Base-by-base conservation (phyloP, 1,140 invertebrate genomes). In the Brachystomella parvula region DNA sequence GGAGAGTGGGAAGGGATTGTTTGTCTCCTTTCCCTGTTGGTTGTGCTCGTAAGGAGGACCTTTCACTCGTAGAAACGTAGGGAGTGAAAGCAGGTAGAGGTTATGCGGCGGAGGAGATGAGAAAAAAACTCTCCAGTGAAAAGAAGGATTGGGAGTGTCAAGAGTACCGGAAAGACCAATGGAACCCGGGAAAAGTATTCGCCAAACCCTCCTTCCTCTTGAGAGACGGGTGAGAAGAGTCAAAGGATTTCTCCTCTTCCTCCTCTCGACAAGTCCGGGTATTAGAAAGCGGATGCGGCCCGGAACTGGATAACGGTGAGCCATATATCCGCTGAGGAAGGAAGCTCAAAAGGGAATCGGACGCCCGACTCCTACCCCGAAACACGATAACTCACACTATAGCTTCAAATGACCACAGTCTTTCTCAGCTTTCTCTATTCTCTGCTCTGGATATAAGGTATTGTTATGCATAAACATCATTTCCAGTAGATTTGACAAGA, bases 81-180 rank as follows among this genome's bases (percentile, higher is more conserved):
- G n/a, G n/a, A n/a, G n/a, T n/a, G n/a, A n/a, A n/a, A n/a, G n/a
- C n/a, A n/a, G n/a, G n/a, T n/a, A n/a, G n/a, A n/a, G n/a, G n/a
- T n/a, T n/a, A n/a, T n/a, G n/a, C n/a, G n/a, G n/a, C n/a, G n/a
- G n/a, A n/a, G n/a, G n/a, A n/a, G n/a, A n/a, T n/a, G n/a, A n/a
- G n/a, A n/a, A n/a, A n/a, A n/a, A n/a, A n/a, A n/a, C n/a, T n/a
- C n/a, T n/a, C n/a, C n/a, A n/a, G n/a, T n/a, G n/a, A n/a, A n/a
- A n/a, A n/a, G n/a, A n/a, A n/a, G n/a, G n/a, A n/a, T n/a, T 69
- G 71, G 67, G 71, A 70, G 71, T 73, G 71, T 70, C 71, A 73
- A 70, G 71, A 73, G 71, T 58, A 68, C 71, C 71, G 71, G 71
- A 73, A 73, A 70, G 71, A 69, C 12, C 71, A 68, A 73, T 70